Percentiles rank a stretch among this genome's conserved stretches.
phyloP scores from a whole-genome alignment of 2,113 vertebrate genomes.

The Poecilia latipinna region DNA sequence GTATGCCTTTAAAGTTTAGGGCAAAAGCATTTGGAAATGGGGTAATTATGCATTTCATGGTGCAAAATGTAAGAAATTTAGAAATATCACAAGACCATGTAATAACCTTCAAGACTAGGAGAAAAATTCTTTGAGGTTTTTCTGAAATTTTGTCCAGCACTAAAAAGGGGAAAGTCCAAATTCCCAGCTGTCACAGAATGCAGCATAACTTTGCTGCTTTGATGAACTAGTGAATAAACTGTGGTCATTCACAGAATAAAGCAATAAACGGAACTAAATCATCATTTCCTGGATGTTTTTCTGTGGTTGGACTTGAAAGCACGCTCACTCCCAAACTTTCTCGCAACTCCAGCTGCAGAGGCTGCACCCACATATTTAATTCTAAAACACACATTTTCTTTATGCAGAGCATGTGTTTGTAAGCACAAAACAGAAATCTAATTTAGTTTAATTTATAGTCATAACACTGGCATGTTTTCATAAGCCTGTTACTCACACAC shows the following conservation, averaged over 20 bases:
- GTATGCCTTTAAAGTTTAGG: background rate
- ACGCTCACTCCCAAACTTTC: background rate
- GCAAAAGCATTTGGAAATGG: background rate
- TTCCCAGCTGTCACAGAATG: background rate
- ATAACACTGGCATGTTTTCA: background rate
- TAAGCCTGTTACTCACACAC: background rate
- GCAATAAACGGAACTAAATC: background rate
- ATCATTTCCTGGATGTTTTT: constrained; percentile 4
- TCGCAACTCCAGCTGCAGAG: background rate
- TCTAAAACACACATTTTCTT: background rate
- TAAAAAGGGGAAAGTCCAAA: background rate
- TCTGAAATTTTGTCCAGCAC: background rate
- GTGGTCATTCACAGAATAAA: background rate
- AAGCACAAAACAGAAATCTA: background rate
- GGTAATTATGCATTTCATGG: background rate
- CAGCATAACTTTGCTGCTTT: background rate
- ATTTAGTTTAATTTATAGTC: background rate
- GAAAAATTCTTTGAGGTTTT: background rate
- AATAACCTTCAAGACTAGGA: background rate
- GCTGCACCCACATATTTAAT: background rate
- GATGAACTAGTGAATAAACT: background rate
- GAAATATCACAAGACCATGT: background rate
- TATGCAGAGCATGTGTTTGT: background rate
- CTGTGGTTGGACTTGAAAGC: background rate
- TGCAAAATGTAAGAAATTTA: background rate